Evolutionary conservation across 2,888 invertebrate genomes (phyloP).

Genomic region (Tetramorium bicarinatum): DNA sequence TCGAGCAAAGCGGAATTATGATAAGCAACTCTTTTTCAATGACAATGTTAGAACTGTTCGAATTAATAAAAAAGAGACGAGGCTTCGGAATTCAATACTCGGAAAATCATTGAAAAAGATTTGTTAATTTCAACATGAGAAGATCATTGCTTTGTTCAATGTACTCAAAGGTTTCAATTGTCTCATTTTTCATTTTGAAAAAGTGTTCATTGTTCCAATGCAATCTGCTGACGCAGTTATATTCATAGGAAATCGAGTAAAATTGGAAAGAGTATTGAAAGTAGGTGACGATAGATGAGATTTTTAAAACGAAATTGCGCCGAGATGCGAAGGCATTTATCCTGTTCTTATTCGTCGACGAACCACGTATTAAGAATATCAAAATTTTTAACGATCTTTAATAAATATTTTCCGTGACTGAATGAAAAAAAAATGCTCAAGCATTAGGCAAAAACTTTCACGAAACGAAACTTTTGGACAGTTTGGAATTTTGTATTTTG

Average conservation of each 20-base stretch:
- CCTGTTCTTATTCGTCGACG: background rate
- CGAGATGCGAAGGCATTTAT: constrained; percentile 10
- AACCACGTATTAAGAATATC: background rate
- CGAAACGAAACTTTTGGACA: background rate
- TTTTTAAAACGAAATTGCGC: constrained; percentile 4
- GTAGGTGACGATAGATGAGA: constrained; percentile 20
- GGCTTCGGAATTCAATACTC: background rate
- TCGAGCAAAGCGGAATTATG: background rate
- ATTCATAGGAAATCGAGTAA: constrained; percentile 41
- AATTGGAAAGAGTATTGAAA: constrained; percentile 40
- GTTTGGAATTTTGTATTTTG: constrained; percentile 18
- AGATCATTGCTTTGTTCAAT: constrained; percentile 16
- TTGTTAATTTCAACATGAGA: constrained; percentile 25
- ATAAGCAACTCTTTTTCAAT: background rate
- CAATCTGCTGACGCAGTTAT: constrained; percentile 27
- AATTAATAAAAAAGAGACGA: constrained; percentile 3
- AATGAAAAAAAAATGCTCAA: background rate
- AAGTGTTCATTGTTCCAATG: constrained; percentile 29
- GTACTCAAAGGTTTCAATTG: constrained; percentile 24
- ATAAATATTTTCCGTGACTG: constrained; percentile 11
- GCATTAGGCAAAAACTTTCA: background rate
- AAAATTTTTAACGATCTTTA: background rate
- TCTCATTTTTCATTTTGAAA: constrained; percentile 20
- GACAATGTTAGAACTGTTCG: background rate
- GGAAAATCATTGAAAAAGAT: background rate